A percentile compares a stretch with the other conserved stretches of the same genome.
These are phyloP conservation scores for Bombus pascuorum DNA, from an alignment of 1,140 invertebrate species.

Conservation along the genomic window DNA sequence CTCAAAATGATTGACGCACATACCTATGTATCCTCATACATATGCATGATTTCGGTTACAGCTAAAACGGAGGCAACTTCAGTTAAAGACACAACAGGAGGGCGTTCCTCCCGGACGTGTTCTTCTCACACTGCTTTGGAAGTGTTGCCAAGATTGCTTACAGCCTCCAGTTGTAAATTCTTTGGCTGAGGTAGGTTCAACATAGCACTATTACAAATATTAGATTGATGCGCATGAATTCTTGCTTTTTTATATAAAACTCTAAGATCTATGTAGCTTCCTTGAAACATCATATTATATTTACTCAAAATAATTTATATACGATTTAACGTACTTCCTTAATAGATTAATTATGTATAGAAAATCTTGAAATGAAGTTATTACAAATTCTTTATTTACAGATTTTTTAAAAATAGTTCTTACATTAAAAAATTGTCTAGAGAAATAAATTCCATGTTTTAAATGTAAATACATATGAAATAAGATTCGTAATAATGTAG, in stretches of 20 bases:
- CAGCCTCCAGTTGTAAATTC: conserved; percentile 89
- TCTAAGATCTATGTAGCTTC: not conserved
- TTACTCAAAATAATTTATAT: not conserved
- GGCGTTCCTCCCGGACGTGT: conserved; percentile 88
- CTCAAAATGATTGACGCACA: not conserved
- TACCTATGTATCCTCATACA: conserved; percentile 26
- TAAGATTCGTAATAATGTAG: no score
- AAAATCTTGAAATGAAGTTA: not conserved
- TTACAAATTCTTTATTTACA: not conserved
- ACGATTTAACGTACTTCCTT: not conserved
- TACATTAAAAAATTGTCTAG: no score
- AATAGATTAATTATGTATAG: not conserved
- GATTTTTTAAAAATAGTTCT: not conserved
- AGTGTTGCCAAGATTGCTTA: conserved; percentile 93
- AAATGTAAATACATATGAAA: no score
- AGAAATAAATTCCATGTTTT: no score
- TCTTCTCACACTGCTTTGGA: conserved; percentile 90
- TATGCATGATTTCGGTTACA: conserved; percentile 67
- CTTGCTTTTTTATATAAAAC: not conserved
- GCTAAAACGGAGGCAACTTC: conserved; percentile 89
- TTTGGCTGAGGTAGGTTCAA: conserved; percentile 84
- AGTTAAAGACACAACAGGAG: conserved; percentile 86
- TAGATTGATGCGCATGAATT: not conserved
- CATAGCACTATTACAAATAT: not conserved
- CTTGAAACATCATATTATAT: not conserved